Percentiles rank a stretch among this genome's conserved stretches.
Evolutionary conservation across 92 coral and sea anemone species (phyloP).

Genomic region (Zoanthus sociatus): DNA sequence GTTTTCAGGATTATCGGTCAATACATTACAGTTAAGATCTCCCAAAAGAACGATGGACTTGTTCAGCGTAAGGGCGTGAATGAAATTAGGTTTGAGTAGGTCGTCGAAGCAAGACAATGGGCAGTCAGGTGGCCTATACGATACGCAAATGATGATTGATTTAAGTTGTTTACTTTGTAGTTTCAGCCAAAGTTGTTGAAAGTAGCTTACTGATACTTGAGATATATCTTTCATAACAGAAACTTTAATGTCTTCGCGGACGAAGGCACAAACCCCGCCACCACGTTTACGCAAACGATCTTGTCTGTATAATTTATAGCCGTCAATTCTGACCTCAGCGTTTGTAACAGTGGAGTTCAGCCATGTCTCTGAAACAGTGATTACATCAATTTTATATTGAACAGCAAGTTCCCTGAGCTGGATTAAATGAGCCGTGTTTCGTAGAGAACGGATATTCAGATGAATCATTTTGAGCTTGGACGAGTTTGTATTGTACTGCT

Average conservation of each 20-base stretch:
- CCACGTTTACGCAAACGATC: slow-evolving; percentile 55
- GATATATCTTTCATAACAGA: slow-evolving; percentile 55
- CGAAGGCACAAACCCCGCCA: slow-evolving; percentile 62
- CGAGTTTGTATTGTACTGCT: neutral
- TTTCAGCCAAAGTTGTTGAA: slow-evolving; percentile 67
- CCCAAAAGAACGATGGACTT: slow-evolving; percentile 70
- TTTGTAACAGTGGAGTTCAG: slow-evolving; percentile 50
- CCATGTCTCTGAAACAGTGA: slow-evolving; percentile 59
- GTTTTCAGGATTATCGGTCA: slow-evolving; percentile 62
- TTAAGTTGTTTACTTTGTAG: slow-evolving; percentile 43
- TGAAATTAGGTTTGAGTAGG: slow-evolving; percentile 67
- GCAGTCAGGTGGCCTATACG: slow-evolving; percentile 69
- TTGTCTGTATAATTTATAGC: slow-evolving; percentile 35
- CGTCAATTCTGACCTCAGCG: slow-evolving; percentile 48
- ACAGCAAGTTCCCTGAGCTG: slow-evolving; percentile 46
- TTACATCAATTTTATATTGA: slow-evolving; percentile 18
- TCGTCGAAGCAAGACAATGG: slow-evolving; percentile 64
- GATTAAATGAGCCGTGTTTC: slow-evolving; percentile 44
- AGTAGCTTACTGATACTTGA: slow-evolving; percentile 51
- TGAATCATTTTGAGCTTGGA: slow-evolving; percentile 37
- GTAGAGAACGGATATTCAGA: slow-evolving; percentile 55
- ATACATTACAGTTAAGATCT: slow-evolving; percentile 70
- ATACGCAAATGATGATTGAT: slow-evolving; percentile 22
- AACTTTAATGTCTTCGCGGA: slow-evolving; percentile 63
- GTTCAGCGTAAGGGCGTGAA: slow-evolving; percentile 59